Evolutionary conservation across 2,797 vertebrate genomes (phyloP).

Genomic region (Percopsis omiscomaycus): DNA sequence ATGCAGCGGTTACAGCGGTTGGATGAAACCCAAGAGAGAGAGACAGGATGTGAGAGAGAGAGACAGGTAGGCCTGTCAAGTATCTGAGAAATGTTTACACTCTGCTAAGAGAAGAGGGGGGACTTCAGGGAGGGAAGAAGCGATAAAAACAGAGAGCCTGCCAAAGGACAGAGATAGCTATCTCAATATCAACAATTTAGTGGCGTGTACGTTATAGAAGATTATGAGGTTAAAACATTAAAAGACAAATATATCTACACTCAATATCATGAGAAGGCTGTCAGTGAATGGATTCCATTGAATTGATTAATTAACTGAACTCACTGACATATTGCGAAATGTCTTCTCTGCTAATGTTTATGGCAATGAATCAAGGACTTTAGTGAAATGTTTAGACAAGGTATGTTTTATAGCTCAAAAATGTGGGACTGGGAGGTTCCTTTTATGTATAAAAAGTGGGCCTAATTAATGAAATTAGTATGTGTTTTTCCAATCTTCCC

Average conservation of each 20-base stretch:
- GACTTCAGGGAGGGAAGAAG: background rate
- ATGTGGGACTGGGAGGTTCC: too few species aligned
- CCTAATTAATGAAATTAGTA: too few species aligned
- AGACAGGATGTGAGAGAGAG: background rate
- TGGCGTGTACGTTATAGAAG: background rate
- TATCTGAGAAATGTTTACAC: constrained; percentile 11
- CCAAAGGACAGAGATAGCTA: background rate
- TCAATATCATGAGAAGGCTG: background rate
- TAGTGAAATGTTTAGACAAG: background rate
- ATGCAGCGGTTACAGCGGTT: background rate
- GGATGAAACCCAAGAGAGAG: background rate
- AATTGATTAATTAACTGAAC: background rate
- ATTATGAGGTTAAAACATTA: background rate
- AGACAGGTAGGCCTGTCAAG: constrained; percentile 5
- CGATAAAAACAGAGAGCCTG: background rate
- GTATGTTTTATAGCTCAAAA: background rate
- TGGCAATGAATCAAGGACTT: background rate
- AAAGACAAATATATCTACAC: background rate
- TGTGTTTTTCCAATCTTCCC: too few species aligned
- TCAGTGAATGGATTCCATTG: background rate
- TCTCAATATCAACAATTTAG: background rate
- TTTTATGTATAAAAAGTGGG: too few species aligned
- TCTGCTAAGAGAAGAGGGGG: constrained; percentile 3
- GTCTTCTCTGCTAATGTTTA: background rate
- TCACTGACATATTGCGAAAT: background rate